Base-by-base conservation (phyloP, 2,888 invertebrate species). In the Phrixothrix hirtus region DNA sequence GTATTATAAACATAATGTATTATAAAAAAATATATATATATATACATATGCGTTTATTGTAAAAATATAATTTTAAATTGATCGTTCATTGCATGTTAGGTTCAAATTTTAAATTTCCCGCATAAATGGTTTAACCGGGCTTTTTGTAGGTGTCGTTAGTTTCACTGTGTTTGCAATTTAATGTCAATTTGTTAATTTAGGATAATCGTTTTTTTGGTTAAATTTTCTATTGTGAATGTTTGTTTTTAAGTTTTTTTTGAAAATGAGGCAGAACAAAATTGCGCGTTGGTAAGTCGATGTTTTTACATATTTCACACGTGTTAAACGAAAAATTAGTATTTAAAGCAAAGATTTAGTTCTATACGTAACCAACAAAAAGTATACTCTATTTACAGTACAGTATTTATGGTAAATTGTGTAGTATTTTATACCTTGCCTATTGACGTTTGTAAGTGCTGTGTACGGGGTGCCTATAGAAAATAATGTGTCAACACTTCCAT, bases 1-100 rank as follows among this genome's bases (percentile, higher is more conserved):
- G 67, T 66, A 67, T 63, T 66, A 67, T 64, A 66, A 59, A 21
- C 58, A 57, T 58, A 60, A 50, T 55, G 56, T 55, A 61, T 55
- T 45, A 58, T 58, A 57, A 55, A 43, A 65, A 61, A 13, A 41
- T 16, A 46, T 29, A 41, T 52, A 52, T 52, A 52, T 52, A 52
- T 67, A 67, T 70, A 70, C 66, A 68, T 69, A 65, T 69, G 63
- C 67, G 65, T 66, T 68, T 64, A 62, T 60, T 65, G 67, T 67
- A 66, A 61, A 21, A 52, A 61, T 56, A 69, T 66, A 67, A 67
- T 65, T 67, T 67, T 67, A 64, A 69, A 65, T 69, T 69, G 63
- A 70, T 71, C 21, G 21, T 72, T 67, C 72, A 67, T 70, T 74
- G 74, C 74, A 75, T 74, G 73, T 75, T 74, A 75, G 73, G 73